These are phyloP conservation scores for Dasysyrphus albostriatus DNA, from an alignment of 2,888 invertebrate species.

Conservation along the genomic window DNA sequence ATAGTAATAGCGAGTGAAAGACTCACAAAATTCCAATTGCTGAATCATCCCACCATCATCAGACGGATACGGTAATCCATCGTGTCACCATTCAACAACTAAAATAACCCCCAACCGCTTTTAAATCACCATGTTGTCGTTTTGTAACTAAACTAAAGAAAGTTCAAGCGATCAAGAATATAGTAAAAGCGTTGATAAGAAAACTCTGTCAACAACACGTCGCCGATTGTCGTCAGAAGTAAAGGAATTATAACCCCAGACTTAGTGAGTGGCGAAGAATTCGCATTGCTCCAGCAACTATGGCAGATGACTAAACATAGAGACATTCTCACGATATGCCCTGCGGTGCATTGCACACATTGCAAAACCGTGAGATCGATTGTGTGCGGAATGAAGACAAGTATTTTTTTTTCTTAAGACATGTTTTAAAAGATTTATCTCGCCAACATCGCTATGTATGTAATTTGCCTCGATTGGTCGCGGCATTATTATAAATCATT, in stretches of 20 bases:
- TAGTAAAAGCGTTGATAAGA: constrained; percentile 50
- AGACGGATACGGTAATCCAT: neutral
- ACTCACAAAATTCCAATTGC: constrained; percentile 5
- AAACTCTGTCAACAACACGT: constrained; percentile 15
- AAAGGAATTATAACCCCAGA: constrained; percentile 45
- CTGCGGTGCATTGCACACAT: constrained; percentile 5
- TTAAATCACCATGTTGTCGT: neutral
- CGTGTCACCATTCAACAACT: neutral
- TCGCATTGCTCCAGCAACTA: constrained; percentile 40
- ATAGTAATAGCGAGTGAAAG: constrained; percentile 1
- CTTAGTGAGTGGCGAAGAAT: constrained; percentile 37
- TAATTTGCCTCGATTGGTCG: neutral
- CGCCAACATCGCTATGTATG: constrained; percentile 6
- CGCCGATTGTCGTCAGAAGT: constrained; percentile 9
- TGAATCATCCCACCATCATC: constrained; percentile 4
- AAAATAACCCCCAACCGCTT: neutral
- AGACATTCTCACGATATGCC: constrained; percentile 25
- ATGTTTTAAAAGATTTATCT: constrained; percentile 9
- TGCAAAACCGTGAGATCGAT: constrained; percentile 33
- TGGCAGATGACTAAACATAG: constrained; percentile 63
- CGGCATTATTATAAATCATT: neutral
- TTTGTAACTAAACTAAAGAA: constrained; percentile 11
- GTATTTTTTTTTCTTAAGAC: neutral
- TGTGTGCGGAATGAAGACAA: neutral
- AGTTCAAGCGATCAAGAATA: constrained; percentile 2